Evolutionary conservation across 2,888 invertebrate genomes (phyloP).

Genomic region (Ormyrus nitidulus): DNA sequence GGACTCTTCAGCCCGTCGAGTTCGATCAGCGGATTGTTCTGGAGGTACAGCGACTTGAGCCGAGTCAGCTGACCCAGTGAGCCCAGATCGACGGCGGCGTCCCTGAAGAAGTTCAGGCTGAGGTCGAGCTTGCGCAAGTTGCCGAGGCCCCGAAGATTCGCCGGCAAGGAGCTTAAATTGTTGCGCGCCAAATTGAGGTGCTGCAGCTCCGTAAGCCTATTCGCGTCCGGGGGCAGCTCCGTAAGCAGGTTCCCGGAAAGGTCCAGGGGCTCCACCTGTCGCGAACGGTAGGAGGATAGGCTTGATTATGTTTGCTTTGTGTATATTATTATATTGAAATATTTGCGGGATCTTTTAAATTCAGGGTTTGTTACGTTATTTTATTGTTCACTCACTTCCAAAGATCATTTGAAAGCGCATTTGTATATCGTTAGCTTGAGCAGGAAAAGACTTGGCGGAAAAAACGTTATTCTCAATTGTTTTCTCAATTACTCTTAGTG

Average conservation of each 20-base stretch:
- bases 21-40: conserved; percentile 79
- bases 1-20: conserved; percentile 79
- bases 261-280: conserved; percentile 81
- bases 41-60: conserved; percentile 80
- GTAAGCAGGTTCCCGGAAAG: conserved; percentile 81
- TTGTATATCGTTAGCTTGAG: no score
- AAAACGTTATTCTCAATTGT: no score
- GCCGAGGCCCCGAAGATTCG: conserved; percentile 77
- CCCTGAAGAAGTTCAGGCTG: conserved; percentile 80
- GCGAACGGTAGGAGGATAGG: conserved; percentile 58
- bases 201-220: conserved; percentile 74
- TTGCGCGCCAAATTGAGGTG: conserved; percentile 79
- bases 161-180: conserved; percentile 76
- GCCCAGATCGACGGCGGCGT: conserved; percentile 71
- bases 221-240: conserved; percentile 75
- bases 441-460: no score
- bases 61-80: conserved; percentile 69
- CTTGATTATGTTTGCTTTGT: no score
- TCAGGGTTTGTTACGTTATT: no score
- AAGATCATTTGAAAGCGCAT: no score
- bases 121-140: conserved; percentile 80
- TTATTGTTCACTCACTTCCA: no score
- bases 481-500: no score
- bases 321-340: no score
- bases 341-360: no score